These are phyloP conservation scores for Phania funesta DNA, from an alignment of 2,888 invertebrate genomes.

Conservation along the genomic window DNA sequence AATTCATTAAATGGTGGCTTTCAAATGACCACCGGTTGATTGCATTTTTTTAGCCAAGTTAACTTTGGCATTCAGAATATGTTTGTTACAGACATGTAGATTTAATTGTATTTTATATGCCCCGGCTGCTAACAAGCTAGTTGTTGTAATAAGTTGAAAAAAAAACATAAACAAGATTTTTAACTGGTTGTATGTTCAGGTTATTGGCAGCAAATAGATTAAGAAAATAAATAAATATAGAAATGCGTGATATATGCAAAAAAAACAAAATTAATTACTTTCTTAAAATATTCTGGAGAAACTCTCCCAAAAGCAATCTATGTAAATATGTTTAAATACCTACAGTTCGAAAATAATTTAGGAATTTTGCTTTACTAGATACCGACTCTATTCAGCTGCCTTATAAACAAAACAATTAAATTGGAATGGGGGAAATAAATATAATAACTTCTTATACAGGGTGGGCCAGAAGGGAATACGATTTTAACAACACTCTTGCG, in stretches of 20 bases:
- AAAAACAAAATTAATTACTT: neutral
- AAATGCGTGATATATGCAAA: no score
- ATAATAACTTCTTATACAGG: no score
- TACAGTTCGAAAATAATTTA: no score
- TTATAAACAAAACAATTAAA: no score
- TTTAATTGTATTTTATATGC: conserved; percentile 34
- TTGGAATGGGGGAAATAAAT: no score
- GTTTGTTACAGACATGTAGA: conserved; percentile 34
- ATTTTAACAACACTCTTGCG: no score
- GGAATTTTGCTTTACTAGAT: no score
- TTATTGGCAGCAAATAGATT: conserved; percentile 14
- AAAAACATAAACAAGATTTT: conserved; percentile 25
- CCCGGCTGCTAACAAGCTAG: conserved; percentile 22
- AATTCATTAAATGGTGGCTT: conserved; percentile 39
- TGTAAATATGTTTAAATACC: no score
- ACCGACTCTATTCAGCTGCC: no score
- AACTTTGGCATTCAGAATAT: conserved; percentile 66
- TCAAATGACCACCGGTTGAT: conserved; percentile 34
- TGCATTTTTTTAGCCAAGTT: conserved; percentile 46
- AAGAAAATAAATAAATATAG: neutral
- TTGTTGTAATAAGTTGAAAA: conserved; percentile 24
- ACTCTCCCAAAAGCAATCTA: no score
- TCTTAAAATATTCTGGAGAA: no score
- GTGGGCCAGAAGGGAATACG: no score
- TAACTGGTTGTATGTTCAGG: conserved; percentile 7